Conservation (phyloP, 2,797 vertebrate genomes). For the Gouania willdenowi region DNA sequence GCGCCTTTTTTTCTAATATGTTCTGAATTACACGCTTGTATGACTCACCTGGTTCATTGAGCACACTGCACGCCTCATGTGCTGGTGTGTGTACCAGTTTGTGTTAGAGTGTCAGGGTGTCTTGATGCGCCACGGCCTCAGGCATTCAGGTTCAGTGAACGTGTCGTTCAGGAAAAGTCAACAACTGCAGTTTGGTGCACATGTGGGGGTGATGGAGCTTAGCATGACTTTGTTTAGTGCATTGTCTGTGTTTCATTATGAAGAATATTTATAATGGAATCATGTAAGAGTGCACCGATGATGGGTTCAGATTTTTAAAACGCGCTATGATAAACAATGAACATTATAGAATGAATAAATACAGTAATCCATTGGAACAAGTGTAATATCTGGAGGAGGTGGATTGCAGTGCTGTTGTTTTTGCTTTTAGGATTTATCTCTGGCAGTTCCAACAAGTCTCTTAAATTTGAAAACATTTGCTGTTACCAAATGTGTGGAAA, state of each 20-base stretch:
- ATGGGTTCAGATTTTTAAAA: no score
- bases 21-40: constrained; percentile 46
- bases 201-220: constrained; percentile 7
- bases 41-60: constrained; percentile 57
- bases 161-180: not conserved
- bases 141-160: not conserved
- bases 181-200: no score
- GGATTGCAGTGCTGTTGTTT: no score
- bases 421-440: no score
- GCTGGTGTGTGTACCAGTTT: constrained; percentile 13
- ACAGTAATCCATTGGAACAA: no score
- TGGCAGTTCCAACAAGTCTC: no score
- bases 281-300: not conserved
- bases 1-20: constrained; percentile 39
- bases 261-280: not conserved
- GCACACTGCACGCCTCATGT: constrained; percentile 35
- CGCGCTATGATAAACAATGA: no score
- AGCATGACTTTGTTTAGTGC: constrained; percentile 10
- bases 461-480: no score
- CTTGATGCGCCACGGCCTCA: constrained; percentile 10
- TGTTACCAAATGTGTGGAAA: no score
- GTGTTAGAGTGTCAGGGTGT: constrained; percentile 28
- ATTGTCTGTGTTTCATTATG: constrained; percentile 12
- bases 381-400: no score
- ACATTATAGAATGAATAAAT: no score